These are phyloP conservation scores for Tribolium freemani DNA, from an alignment of 2,888 invertebrate genomes.

Conservation along the genomic window DNA sequence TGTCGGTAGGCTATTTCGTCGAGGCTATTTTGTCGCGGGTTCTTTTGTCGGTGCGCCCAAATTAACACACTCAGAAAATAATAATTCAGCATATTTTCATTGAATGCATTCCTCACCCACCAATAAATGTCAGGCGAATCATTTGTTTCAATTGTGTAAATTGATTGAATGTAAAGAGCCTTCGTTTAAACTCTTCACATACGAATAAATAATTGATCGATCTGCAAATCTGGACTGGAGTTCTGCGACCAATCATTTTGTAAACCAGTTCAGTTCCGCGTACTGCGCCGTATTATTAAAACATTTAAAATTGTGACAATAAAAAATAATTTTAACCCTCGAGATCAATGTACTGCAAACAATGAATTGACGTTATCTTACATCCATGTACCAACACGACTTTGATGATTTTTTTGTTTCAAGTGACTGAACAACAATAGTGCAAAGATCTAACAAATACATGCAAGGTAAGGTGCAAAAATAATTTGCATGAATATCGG, in stretches of 20 bases:
- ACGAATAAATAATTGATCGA: slow-evolving; percentile 32
- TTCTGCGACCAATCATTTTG: neutral
- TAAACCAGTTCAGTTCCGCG: slow-evolving; percentile 1
- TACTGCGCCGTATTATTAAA: neutral
- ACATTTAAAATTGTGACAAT: neutral
- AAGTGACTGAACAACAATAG: slow-evolving; percentile 4
- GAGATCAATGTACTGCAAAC: slow-evolving; percentile 20
- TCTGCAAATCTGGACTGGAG: slow-evolving; percentile 14
- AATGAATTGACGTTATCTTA: slow-evolving; percentile 17
- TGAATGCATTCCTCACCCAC: neutral
- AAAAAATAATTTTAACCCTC: neutral
- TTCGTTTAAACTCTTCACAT: slow-evolving; percentile 4
- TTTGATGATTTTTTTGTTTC: slow-evolving; percentile 3
- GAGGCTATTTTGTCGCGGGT: too few relatives aligned
- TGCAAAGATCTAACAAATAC: slow-evolving; percentile 13
- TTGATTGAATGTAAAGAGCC: slow-evolving; percentile 28
- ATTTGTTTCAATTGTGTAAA: slow-evolving; percentile 16
- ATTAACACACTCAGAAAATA: neutral
- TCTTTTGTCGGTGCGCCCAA: too few relatives aligned
- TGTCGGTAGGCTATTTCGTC: too few relatives aligned
- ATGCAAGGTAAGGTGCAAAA: slow-evolving; percentile 13
- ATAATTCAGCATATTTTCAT: neutral
- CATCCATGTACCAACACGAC: slow-evolving; percentile 1
- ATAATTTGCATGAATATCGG: slow-evolving; percentile 20
- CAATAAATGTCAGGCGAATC: neutral